Evolutionary conservation across 2,888 invertebrate genomes (phyloP).

Genomic region (Liodrosophila aerea): DNA sequence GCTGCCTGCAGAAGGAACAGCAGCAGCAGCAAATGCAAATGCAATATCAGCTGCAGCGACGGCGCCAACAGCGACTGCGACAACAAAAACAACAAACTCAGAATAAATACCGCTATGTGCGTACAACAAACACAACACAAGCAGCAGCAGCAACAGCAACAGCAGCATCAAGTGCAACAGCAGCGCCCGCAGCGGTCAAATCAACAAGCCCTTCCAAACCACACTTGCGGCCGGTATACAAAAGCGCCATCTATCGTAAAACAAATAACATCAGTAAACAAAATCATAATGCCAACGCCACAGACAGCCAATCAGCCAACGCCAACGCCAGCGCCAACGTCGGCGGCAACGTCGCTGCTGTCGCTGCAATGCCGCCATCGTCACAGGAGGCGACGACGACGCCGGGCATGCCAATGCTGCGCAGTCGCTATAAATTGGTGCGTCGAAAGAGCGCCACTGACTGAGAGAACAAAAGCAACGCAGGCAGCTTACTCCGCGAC

Average conservation of each 20-base stretch:
- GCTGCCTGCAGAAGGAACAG: not conserved
- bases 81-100: constrained; percentile 19
- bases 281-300: too few species aligned
- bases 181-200: not conserved
- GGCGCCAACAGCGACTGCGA: constrained; percentile 16
- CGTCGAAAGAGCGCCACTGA: constrained; percentile 39
- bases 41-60: constrained; percentile 20
- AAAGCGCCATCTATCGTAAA: too few species aligned
- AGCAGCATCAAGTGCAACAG: not conserved
- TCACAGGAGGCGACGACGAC: too few species aligned
- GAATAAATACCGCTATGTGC: constrained; percentile 56
- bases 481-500: too few species aligned
- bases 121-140: constrained; percentile 10
- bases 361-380: too few species aligned
- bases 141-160: constrained; percentile 6
- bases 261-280: too few species aligned
- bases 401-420: too few species aligned
- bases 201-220: not conserved
- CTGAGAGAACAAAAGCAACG: constrained; percentile 24
- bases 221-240: too few species aligned
- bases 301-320: too few species aligned
- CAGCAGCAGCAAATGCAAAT: constrained; percentile 29
- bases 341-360: not conserved
- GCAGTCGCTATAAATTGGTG: constrained; percentile 55
- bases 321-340: too few species aligned